Evolutionary conservation across 2,113 vertebrate species (phyloP).

Genomic region (Calcarius ornatus): DNA sequence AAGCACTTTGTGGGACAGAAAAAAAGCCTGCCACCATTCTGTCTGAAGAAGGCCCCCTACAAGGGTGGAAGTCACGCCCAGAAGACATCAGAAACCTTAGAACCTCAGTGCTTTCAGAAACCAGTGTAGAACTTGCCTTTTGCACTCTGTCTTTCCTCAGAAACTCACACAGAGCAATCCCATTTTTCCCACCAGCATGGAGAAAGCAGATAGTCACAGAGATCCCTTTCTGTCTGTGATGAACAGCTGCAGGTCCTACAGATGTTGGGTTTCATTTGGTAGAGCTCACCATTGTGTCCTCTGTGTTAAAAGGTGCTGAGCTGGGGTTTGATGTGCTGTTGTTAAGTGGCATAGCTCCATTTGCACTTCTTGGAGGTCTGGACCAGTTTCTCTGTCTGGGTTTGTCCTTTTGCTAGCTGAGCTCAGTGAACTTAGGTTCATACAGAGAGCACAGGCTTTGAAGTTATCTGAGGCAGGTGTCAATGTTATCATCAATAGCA

Average conservation of each 20-base stretch:
- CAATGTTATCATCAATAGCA: slow-evolving; percentile 52
- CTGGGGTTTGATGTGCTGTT: slow-evolving; percentile 23
- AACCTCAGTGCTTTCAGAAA: slow-evolving; percentile 25
- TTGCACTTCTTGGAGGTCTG: slow-evolving; percentile 35
- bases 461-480: slow-evolving; percentile 46
- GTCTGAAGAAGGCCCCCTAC: not conserved
- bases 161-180: slow-evolving; percentile 33
- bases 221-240: not conserved
- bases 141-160: not conserved
- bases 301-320: not conserved
- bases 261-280: not conserved
- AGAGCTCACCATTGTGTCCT: not conserved
- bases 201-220: slow-evolving; percentile 1
- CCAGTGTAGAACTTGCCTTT: not conserved
- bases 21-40: not conserved
- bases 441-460: slow-evolving; percentile 19
- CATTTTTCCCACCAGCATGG: not conserved
- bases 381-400: not conserved
- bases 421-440: slow-evolving; percentile 2
- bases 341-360: slow-evolving; percentile 4
- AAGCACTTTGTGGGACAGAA: not conserved
- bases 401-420: slow-evolving; percentile 24
- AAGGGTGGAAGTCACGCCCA: not conserved
- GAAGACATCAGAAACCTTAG: slow-evolving; percentile 37
- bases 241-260: not conserved